These are phyloP conservation scores for Tapirus indicus DNA, from an alignment of 2,797 vertebrate species.

Conservation along the genomic window DNA sequence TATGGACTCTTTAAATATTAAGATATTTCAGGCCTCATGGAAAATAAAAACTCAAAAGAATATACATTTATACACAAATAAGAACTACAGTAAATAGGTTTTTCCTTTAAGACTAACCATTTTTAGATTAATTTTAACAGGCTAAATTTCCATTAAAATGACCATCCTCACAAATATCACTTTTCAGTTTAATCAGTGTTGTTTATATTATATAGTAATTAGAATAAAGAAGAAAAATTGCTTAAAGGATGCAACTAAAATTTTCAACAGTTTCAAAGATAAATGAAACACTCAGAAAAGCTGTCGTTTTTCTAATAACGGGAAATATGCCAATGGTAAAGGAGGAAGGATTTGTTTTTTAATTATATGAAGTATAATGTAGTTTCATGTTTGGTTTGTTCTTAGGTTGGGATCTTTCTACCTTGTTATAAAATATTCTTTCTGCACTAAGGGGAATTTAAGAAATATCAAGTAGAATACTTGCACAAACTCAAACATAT, in stretches of 20 bases:
- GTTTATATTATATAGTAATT: neutral
- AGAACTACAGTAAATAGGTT: neutral
- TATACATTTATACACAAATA: neutral
- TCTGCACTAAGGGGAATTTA: neutral
- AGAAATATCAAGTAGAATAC: neutral
- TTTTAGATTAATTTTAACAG: neutral
- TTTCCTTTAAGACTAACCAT: neutral
- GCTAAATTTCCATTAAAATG: constrained; percentile 38
- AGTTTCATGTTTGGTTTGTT: neutral
- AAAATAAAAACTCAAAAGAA: constrained; percentile 25
- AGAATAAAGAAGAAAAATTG: constrained; percentile 5
- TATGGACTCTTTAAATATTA: constrained; percentile 3
- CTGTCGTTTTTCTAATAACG: neutral
- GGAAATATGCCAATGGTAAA: constrained; percentile 24
- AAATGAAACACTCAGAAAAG: neutral
- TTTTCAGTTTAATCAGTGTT: neutral
- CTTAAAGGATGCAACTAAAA: constrained; percentile 28
- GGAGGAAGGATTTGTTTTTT: neutral
- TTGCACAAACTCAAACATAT: neutral
- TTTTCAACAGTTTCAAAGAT: neutral
- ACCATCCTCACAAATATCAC: neutral
- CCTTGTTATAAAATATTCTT: neutral
- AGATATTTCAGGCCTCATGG: neutral
- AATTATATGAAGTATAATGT: neutral
- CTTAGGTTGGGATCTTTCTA: neutral